Base-by-base conservation (phyloP, 2,797 vertebrate species). In the Tokudaia tokunoshimensis region DNA sequence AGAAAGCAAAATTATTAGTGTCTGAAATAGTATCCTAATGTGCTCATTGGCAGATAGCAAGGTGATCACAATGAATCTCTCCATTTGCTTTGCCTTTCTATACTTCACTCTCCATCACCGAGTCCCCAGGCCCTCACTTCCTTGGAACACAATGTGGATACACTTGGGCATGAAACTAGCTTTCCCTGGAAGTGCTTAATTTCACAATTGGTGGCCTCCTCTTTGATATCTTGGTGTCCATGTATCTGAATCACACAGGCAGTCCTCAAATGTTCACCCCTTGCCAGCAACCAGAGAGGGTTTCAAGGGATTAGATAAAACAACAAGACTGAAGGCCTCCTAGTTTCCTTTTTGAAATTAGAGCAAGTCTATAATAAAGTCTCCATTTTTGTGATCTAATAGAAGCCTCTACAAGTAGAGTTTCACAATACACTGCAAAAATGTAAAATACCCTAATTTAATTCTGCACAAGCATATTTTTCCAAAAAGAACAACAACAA, bases 371-470 rank as follows among this genome's bases (percentile, higher is more conserved):
- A 6, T 5, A 59, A 0, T 10, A 74, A 67, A 89, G 19, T 26
- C 19, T 44, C 47, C 15, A 13, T 63, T 91, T 26, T 14, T 85
- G 11, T 65, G 92, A 76, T 15, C 55, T 86, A 55, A 95, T 67
- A 89, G 57, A 81, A 75, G 34, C 6, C 52, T 26, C 52, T 86
- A 67, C 6, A 41, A 79, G 6, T 4, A n/a, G 26, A 89, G 52
- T 24, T 79, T 81, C 74, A 57, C 7, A 72, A 79, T 74, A 50
- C n/a, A 29, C 89, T 76, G 37, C n/a, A 90, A 96, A 96, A 89
- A 50, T 47, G n/a, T 61, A 37, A 89, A 72, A n/a, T 37, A 41
- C n/a, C 4, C 17, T 26, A 70, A 55, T 79, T 94, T 44, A 80
- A 82, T 93, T 95, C 57, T 50, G 47, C 13, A 67, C 44, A 79